Percentiles rank a stretch among this genome's conserved stretches.
Conservation (phyloP, 37 sponge, comb jelly and placozoan genomes). For the Dysidea cf. avara region DNA sequence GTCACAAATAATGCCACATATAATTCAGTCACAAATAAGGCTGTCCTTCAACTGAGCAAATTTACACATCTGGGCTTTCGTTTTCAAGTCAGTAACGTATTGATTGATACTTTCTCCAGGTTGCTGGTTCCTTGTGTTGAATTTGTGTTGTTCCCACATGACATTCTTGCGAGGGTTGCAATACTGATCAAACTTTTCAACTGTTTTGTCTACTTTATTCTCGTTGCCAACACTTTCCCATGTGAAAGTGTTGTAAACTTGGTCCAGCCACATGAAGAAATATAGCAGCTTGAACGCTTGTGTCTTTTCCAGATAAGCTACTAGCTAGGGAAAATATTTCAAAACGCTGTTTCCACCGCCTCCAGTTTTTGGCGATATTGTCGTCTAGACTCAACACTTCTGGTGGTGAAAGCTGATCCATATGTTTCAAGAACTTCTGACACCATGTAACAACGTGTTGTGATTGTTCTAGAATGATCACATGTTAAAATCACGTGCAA, state of each 20-base stretch:
- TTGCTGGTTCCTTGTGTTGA: conserved; percentile 38
- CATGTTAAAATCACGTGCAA: no score
- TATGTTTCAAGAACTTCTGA: no score
- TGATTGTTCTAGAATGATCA: no score
- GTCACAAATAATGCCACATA: conserved; percentile 27
- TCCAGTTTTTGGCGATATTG: no score
- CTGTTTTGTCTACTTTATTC: not conserved
- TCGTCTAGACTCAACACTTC: no score
- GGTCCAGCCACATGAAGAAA: no score
- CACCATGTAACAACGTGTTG: no score
- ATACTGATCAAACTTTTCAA: conserved; percentile 26
- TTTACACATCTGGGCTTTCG: conserved; percentile 19
- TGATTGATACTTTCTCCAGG: conserved; percentile 24
- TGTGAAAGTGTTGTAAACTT: conserved; percentile 13
- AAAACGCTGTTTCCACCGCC: no score
- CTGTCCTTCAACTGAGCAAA: conserved; percentile 30
- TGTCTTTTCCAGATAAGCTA: no score
- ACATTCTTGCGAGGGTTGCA: conserved; percentile 37
- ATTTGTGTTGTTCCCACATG: conserved; percentile 33
- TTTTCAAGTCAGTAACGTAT: conserved; percentile 17
- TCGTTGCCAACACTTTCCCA: conserved; percentile 1
- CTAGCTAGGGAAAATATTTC: no score
- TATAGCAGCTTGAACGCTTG: no score
- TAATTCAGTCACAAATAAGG: conserved; percentile 30
- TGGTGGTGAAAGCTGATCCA: no score